Evolutionary conservation across 2,888 invertebrate genomes (phyloP).

Genomic region (Harpalus rufipes): DNA sequence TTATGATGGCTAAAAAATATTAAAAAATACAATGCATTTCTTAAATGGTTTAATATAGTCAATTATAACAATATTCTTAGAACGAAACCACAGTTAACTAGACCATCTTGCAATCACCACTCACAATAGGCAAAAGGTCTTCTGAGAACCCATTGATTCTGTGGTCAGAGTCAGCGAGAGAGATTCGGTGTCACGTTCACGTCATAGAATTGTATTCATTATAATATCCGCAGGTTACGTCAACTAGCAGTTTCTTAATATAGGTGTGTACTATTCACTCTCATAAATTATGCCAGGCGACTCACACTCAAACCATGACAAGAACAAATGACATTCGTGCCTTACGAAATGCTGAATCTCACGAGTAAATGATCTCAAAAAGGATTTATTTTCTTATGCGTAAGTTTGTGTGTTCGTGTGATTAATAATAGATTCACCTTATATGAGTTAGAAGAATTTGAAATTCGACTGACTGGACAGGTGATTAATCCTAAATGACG

Average conservation of each 20-base stretch:
- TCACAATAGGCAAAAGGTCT: slow-evolving; percentile 10
- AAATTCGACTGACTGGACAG: background rate
- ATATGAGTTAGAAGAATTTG: background rate
- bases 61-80: slow-evolving; percentile 3
- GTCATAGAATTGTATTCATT: slow-evolving; percentile 39
- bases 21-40: background rate
- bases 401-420: background rate
- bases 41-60: background rate
- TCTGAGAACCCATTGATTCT: slow-evolving; percentile 8
- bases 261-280: slow-evolving; percentile 45
- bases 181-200: slow-evolving; percentile 34
- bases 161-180: slow-evolving; percentile 11
- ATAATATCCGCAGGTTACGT: slow-evolving; percentile 55
- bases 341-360: background rate
- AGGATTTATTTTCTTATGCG: slow-evolving; percentile 37
- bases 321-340: slow-evolving; percentile 30
- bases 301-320: slow-evolving; percentile 20
- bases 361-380: slow-evolving; percentile 14
- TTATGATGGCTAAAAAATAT: no score
- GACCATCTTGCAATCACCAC: slow-evolving; percentile 6
- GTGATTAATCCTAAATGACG: slow-evolving; percentile 23
- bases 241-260: slow-evolving; percentile 48
- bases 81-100: background rate
- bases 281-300: slow-evolving; percentile 3
- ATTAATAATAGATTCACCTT: slow-evolving; percentile 46